Conservation (phyloP, 1,140 invertebrate species). For the Lordiphosa clarofinis region DNA sequence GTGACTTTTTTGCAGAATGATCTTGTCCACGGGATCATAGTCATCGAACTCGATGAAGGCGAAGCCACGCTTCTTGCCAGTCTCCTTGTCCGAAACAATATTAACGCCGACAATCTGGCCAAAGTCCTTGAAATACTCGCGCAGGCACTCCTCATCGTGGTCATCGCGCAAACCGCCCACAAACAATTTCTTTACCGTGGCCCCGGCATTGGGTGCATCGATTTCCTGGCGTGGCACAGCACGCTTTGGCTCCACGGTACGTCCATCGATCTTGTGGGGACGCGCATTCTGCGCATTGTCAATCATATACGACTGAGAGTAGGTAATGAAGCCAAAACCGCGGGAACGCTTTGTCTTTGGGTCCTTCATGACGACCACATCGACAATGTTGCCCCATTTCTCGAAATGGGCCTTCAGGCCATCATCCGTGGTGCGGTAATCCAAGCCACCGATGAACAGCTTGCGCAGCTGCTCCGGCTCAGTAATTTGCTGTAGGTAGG, state of each 20-base stretch:
- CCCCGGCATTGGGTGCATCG: slow-evolving; percentile 93
- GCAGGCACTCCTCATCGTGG: slow-evolving; percentile 92
- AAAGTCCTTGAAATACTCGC: slow-evolving; percentile 91
- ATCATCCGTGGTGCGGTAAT: slow-evolving; percentile 97
- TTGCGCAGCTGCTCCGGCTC: slow-evolving; percentile 98
- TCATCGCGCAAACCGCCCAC: slow-evolving; percentile 96
- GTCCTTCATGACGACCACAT: slow-evolving; percentile 99
- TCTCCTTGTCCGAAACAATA: slow-evolving; percentile 94
- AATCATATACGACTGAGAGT: slow-evolving; percentile 94
- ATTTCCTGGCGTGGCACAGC: slow-evolving; percentile 97
- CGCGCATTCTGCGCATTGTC: slow-evolving; percentile 95
- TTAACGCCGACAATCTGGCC: slow-evolving; percentile 92
- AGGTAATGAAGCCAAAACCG: slow-evolving; percentile 98
- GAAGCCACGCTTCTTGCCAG: slow-evolving; percentile 96
- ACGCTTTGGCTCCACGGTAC: slow-evolving; percentile 97
- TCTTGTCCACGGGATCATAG: slow-evolving; percentile 97
- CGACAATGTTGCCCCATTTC: slow-evolving; percentile 98
- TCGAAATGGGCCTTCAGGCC: slow-evolving; percentile 96
- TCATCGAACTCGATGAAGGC: slow-evolving; percentile 98
- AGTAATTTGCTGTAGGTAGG: slow-evolving; percentile 47
- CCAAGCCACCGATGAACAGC: slow-evolving; percentile 97
- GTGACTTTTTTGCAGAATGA: slow-evolving; percentile 89
- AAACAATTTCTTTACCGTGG: slow-evolving; percentile 97
- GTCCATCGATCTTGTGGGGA: slow-evolving; percentile 85
- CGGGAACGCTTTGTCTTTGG: slow-evolving; percentile 94